Percentiles rank a stretch among this genome's conserved stretches.
Evolutionary conservation across 2,113 vertebrate genomes (phyloP).

Genomic region (Osmerus mordax): DNA sequence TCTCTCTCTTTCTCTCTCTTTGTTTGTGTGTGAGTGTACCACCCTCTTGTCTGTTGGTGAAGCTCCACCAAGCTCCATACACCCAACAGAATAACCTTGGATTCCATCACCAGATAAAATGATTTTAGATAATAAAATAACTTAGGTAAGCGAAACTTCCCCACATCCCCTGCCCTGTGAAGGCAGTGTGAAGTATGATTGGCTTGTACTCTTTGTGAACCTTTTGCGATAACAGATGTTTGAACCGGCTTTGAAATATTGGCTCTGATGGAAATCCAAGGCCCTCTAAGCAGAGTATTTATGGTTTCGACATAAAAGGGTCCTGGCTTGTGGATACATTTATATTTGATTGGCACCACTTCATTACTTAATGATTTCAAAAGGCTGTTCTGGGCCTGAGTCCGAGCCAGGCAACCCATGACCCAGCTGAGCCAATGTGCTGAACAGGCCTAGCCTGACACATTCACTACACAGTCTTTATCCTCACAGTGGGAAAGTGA

Average conservation of each 20-base stretch:
- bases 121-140: slow-evolving; percentile 59
- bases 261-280: slow-evolving; percentile 59
- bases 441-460: slow-evolving; percentile 51
- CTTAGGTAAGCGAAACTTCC: slow-evolving; percentile 37
- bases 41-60: not conserved
- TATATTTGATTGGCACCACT: slow-evolving; percentile 71
- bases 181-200: slow-evolving; percentile 38
- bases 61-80: not conserved
- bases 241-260: slow-evolving; percentile 62
- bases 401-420: slow-evolving; percentile 58
- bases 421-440: slow-evolving; percentile 65
- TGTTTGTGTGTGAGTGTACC: slow-evolving; percentile 5
- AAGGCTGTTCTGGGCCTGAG: slow-evolving; percentile 64
- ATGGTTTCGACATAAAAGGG: slow-evolving; percentile 62
- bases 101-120: slow-evolving; percentile 27
- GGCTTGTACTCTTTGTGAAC: slow-evolving; percentile 27
- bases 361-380: slow-evolving; percentile 73
- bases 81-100: slow-evolving; percentile 12
- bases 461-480: slow-evolving; percentile 38
- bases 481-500: slow-evolving; percentile 19
- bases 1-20: slow-evolving; percentile 12
- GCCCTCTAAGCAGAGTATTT: slow-evolving; percentile 50
- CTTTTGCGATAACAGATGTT: slow-evolving; percentile 60
- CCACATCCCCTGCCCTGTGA: slow-evolving; percentile 35
- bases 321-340: slow-evolving; percentile 61